phyloP scores from a whole-genome alignment of 1,140 invertebrate genomes.

The Tetraneura akinire region DNA sequence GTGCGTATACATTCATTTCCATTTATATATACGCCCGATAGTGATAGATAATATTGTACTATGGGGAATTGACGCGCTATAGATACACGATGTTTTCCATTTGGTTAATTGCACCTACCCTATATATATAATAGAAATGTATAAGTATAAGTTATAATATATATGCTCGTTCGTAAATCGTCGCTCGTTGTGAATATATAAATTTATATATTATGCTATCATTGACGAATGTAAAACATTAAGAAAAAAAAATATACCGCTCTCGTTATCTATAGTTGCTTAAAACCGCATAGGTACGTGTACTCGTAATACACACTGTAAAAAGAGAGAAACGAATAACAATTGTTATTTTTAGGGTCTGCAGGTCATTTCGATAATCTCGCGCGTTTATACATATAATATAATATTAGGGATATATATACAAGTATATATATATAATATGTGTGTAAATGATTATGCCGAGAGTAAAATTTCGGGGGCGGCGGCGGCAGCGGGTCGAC shows the following conservation, averaged over 20 bases:
- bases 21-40: constrained; percentile 32
- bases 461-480: constrained; percentile 19
- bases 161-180: no score
- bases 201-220: no score
- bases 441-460: constrained; percentile 20
- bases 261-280: no score
- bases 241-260: no score
- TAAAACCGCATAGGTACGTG: no score
- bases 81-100: background rate
- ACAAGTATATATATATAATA: background rate
- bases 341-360: constrained; percentile 44
- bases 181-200: background rate
- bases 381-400: no score
- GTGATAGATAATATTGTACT: constrained; percentile 50
- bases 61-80: constrained; percentile 18
- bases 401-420: background rate
- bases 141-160: no score
- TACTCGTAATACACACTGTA: no score
- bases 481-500: background rate
- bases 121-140: no score
- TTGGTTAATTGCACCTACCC: constrained; percentile 45
- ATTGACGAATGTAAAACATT: background rate
- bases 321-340: background rate
- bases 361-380: no score
- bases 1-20: constrained; percentile 25